A percentile compares a stretch with the other conserved stretches of the same genome.
phyloP scores from a whole-genome alignment of 2,888 invertebrate genomes.

The Drosophila lacicola region DNA sequence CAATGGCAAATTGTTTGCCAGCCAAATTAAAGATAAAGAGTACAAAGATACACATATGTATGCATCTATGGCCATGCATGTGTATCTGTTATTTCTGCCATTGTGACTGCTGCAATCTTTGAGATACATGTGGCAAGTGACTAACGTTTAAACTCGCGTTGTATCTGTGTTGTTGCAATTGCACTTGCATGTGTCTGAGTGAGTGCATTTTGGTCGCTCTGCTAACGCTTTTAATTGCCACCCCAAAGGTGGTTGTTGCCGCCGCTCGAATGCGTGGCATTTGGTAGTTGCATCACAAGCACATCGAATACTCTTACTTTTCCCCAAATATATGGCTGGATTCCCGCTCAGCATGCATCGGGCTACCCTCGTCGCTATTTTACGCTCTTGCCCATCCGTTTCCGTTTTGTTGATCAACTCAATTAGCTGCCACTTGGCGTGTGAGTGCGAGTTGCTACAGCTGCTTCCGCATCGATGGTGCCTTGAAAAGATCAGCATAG shows the following conservation, averaged over 20 bases:
- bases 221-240: constrained; percentile 56
- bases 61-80: neutral
- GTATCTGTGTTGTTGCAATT: neutral
- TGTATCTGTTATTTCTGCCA: neutral
- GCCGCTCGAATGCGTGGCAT: constrained; percentile 10
- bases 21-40: constrained; percentile 3
- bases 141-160: too few species aligned
- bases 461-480: constrained; percentile 45
- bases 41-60: neutral
- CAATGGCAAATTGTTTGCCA: constrained; percentile 44
- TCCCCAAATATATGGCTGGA: neutral
- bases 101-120: constrained; percentile 38
- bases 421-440: constrained; percentile 69
- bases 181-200: constrained; percentile 8
- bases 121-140: constrained; percentile 25
- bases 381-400: constrained; percentile 38
- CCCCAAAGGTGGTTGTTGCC: constrained; percentile 17
- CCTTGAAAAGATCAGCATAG: constrained; percentile 51
- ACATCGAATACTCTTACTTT: constrained; percentile 10
- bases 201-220: constrained; percentile 47
- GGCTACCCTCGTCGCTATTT: constrained; percentile 49
- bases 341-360: neutral
- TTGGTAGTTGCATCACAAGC: constrained; percentile 36
- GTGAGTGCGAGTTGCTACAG: constrained; percentile 50
- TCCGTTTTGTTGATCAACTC: constrained; percentile 68